A percentile compares a stretch with the other conserved stretches of the same genome.
These are phyloP conservation scores for Chelonus formosanus DNA, from an alignment of 2,888 invertebrate genomes.

Conservation along the genomic window DNA sequence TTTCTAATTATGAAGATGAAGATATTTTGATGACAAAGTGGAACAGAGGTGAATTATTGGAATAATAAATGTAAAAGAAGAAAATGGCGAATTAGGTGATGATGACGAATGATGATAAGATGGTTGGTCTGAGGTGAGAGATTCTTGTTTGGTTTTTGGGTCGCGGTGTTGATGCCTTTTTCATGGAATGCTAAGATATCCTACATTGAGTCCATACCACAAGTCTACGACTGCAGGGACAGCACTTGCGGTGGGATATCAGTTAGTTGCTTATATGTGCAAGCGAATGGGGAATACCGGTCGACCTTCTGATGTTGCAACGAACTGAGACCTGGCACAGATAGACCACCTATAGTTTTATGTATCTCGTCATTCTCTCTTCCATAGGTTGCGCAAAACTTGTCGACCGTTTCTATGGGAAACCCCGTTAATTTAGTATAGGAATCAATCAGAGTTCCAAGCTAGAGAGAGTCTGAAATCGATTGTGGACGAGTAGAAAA, in stretches of 20 bases:
- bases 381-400: constrained; percentile 11
- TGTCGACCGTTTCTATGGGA: constrained; percentile 9
- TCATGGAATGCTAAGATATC: constrained; percentile 21
- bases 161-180: constrained; percentile 19
- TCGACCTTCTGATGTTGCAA: constrained; percentile 65
- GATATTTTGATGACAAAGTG: too few relatives aligned
- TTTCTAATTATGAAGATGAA: too few relatives aligned
- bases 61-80: not conserved
- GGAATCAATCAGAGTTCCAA: constrained; percentile 49
- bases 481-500: not conserved
- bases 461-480: constrained; percentile 9
- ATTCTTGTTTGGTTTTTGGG: constrained; percentile 31
- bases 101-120: not conserved
- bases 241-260: constrained; percentile 24
- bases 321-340: constrained; percentile 61
- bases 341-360: constrained; percentile 46
- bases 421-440: constrained; percentile 51
- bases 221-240: constrained; percentile 29
- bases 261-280: constrained; percentile 1
- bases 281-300: constrained; percentile 54
- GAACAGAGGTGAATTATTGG: too few relatives aligned
- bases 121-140: not conserved
- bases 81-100: not conserved
- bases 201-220: constrained; percentile 21
- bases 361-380: constrained; percentile 16